phyloP scores from a whole-genome alignment of 2,888 invertebrate genomes.

The Metacarcinus magister region DNA sequence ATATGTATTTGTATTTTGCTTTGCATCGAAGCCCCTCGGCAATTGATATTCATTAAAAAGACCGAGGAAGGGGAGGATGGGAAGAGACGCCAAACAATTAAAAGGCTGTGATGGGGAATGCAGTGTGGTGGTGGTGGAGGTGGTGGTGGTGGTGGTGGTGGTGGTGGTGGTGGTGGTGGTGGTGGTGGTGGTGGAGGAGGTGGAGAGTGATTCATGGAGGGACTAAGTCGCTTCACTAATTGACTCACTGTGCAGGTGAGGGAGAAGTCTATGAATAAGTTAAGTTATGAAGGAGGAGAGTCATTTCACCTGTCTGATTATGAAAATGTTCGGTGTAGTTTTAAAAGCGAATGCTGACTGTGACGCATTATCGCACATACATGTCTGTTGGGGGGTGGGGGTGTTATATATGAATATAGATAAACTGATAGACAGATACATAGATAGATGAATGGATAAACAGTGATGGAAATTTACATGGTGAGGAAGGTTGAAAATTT shows the following conservation, averaged over 20 bases:
- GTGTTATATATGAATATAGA: too few species aligned
- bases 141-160: not conserved
- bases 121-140: not conserved
- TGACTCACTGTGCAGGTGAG: not conserved
- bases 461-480: too few species aligned
- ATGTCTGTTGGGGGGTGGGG: too few species aligned
- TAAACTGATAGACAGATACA: too few species aligned
- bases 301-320: not conserved
- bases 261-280: not conserved
- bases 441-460: too few species aligned
- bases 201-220: not conserved
- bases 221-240: not conserved
- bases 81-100: not conserved
- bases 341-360: not conserved
- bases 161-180: not conserved
- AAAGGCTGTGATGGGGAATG: not conserved
- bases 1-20: not conserved
- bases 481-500: too few species aligned
- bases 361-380: too few species aligned
- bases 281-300: not conserved
- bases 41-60: not conserved
- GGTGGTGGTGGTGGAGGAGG: not conserved
- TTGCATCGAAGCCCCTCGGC: not conserved
- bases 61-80: not conserved
- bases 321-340: not conserved